These are phyloP conservation scores for Bimastos eiseni DNA, from an alignment of 2,888 invertebrate genomes.

Conservation along the genomic window DNA sequence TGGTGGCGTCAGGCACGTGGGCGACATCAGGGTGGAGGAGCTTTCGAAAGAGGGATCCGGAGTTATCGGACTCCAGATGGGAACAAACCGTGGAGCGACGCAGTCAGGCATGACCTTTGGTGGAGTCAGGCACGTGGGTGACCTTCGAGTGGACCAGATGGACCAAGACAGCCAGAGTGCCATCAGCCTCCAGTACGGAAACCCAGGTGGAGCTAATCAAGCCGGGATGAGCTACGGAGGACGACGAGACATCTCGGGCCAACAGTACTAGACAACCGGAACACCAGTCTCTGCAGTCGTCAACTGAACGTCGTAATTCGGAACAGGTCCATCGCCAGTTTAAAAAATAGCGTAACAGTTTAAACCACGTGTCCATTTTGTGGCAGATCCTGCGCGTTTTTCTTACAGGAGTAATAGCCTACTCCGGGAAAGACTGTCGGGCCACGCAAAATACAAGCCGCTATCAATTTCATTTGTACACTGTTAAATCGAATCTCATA, in stretches of 20 bases:
- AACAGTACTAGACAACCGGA: neutral
- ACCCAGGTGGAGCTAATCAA: conserved; percentile 57
- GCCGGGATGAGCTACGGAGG: conserved; percentile 57
- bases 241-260: conserved; percentile 50
- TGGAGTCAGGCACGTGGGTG: conserved; percentile 51
- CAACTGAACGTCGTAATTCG: neutral
- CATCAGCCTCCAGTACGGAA: conserved; percentile 57
- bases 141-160: conserved; percentile 40
- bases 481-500: neutral
- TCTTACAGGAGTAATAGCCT: neutral
- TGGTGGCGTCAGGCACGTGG: conserved; percentile 56
- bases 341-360: neutral
- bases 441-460: neutral
- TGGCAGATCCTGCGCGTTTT: neutral
- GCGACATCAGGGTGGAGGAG: conserved; percentile 57
- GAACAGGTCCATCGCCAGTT: conserved; percentile 13
- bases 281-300: neutral
- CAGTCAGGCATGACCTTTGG: conserved; percentile 58
- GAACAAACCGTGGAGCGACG: conserved; percentile 44
- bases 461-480: neutral
- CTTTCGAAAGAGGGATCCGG: conserved; percentile 50
- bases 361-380: neutral
- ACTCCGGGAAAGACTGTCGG: neutral
- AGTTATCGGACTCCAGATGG: conserved; percentile 54
- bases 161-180: conserved; percentile 37